phyloP scores from a whole-genome alignment of 2,888 invertebrate genomes.

The Archaeoteleia sp. region DNA sequence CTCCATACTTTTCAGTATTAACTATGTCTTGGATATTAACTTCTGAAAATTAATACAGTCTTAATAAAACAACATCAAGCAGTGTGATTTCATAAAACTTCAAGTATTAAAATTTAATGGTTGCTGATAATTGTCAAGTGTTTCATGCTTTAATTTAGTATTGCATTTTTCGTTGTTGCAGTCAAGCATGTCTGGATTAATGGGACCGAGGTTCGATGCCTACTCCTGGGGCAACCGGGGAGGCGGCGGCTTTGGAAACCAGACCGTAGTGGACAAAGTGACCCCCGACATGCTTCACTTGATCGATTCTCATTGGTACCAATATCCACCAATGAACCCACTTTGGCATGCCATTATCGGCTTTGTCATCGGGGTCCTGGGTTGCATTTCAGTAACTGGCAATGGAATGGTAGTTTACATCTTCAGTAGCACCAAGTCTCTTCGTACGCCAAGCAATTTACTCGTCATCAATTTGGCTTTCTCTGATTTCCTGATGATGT shows the following conservation, averaged over 20 bases:
- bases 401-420: conserved; percentile 86
- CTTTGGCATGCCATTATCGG: conserved; percentile 90
- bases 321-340: conserved; percentile 92
- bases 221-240: conserved; percentile 70
- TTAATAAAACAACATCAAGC: too few species aligned
- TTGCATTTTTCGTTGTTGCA: conserved; percentile 21
- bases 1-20: neutral
- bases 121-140: too few species aligned
- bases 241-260: conserved; percentile 77
- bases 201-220: conserved; percentile 76
- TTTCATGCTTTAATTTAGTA: too few species aligned
- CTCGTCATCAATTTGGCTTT: conserved; percentile 93
- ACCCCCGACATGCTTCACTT: conserved; percentile 84
- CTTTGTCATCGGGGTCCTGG: conserved; percentile 85
- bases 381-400: conserved; percentile 81
- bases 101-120: too few species aligned
- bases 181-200: conserved; percentile 74
- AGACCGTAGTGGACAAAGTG: conserved; percentile 88
- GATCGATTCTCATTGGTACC: conserved; percentile 89
- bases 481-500: conserved; percentile 94
- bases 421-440: conserved; percentile 82
- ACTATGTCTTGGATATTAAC: too few species aligned
- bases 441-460: conserved; percentile 93
- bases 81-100: too few species aligned
- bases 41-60: too few species aligned